These are phyloP conservation scores for Aviceda subcristata DNA, from an alignment of 2,113 vertebrate species.

Conservation along the genomic window DNA sequence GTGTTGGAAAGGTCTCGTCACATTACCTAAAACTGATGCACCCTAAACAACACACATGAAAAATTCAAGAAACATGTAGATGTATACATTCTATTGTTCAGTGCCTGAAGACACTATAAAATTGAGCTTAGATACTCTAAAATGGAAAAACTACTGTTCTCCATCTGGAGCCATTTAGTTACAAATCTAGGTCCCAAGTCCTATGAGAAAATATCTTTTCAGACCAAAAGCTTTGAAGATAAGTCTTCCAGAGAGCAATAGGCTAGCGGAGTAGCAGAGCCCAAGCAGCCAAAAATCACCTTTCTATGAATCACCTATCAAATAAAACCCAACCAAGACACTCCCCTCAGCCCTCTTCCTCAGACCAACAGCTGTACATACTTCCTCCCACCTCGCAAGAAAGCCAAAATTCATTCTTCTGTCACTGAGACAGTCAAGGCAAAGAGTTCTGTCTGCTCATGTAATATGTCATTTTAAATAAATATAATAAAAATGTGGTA, in stretches of 20 bases:
- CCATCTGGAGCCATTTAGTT: neutral
- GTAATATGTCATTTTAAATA: neutral
- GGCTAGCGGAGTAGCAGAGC: neutral
- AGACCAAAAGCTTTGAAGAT: neutral
- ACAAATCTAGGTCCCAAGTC: neutral
- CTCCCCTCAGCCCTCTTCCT: rapidly evolving
- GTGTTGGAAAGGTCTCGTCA: neutral
- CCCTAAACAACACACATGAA: neutral
- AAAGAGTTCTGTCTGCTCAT: neutral
- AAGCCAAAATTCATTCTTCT: neutral
- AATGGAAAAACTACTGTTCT: neutral
- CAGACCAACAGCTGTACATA: neutral
- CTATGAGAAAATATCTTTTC: neutral
- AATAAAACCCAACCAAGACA: neutral
- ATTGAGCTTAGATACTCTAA: neutral
- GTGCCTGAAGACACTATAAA: neutral
- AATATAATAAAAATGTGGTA: neutral
- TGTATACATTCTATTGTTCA: neutral
- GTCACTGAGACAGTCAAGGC: neutral
- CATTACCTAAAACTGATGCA: neutral
- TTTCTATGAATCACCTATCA: neutral
- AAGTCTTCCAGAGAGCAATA: neutral
- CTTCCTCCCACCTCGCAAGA: neutral
- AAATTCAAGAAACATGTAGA: neutral
- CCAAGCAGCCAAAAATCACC: neutral